These are phyloP conservation scores for Diaprepes abbreviatus DNA, from an alignment of 2,888 invertebrate species.

Conservation along the genomic window DNA sequence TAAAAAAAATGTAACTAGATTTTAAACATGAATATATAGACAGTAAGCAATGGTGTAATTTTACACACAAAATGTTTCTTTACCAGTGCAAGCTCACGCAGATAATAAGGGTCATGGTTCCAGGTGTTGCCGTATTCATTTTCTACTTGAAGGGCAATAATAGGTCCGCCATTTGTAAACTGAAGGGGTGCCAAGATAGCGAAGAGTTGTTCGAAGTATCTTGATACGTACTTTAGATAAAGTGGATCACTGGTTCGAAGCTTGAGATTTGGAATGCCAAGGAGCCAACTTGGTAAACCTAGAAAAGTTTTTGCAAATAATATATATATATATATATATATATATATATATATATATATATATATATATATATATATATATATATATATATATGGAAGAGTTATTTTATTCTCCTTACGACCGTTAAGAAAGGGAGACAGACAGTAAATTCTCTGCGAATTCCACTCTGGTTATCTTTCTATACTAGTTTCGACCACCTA, in stretches of 20 bases:
- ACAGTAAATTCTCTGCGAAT: no score
- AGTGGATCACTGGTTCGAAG: conserved; percentile 58
- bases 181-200: conserved; percentile 69
- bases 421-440: no score
- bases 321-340: no score
- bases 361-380: no score
- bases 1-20: conserved; percentile 14
- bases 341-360: no score
- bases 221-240: conserved; percentile 65
- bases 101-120: conserved; percentile 61
- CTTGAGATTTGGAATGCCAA: conserved; percentile 67
- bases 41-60: no score
- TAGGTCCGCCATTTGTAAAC: conserved; percentile 83
- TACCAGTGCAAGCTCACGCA: conserved; percentile 64
- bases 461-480: no score
- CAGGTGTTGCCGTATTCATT: conserved; percentile 77
- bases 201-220: conserved; percentile 70
- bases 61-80: neutral
- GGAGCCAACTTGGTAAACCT: conserved; percentile 61
- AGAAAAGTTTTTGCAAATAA: neutral
- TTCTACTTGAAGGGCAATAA: conserved; percentile 90
- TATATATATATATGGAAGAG: no score
- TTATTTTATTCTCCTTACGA: no score
- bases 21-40: no score
- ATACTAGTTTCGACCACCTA: no score